A percentile compares a stretch with the other conserved stretches of the same genome.
phyloP scores from a whole-genome alignment of 2,113 vertebrate genomes.

The Salvator merianae region DNA sequence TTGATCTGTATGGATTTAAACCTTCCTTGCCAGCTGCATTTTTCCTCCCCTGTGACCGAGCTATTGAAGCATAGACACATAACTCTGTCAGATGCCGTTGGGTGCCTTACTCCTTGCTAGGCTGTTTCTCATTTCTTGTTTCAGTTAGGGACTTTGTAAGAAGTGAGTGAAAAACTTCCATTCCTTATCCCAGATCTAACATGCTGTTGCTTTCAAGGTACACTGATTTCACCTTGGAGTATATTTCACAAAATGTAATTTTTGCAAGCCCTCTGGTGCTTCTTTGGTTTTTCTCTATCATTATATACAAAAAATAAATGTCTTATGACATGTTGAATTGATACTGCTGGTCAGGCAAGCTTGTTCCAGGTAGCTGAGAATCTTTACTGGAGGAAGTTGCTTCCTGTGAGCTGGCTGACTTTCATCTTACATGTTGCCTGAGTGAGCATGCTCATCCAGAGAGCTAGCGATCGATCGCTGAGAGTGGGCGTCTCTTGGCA shows the following conservation, averaged over 20 bases:
- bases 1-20: no score
- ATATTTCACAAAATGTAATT: not conserved
- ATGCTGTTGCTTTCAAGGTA: not conserved
- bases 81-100: not conserved
- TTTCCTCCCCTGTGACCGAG: no score
- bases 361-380: not conserved
- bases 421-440: not conserved
- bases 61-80: no score
- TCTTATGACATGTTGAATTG: not conserved
- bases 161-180: not conserved
- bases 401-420: not conserved
- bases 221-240: not conserved
- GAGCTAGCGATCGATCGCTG: not conserved
- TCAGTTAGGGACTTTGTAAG: no score
- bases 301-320: not conserved
- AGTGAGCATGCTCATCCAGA: not conserved
- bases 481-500: fast-evolving
- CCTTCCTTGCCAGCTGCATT: no score
- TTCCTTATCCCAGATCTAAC: no score
- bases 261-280: not conserved
- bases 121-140: not conserved
- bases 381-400: not conserved
- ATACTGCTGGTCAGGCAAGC: no score
- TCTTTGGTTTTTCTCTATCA: no score
- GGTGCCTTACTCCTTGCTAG: not conserved